Percentiles rank a stretch among this genome's conserved stretches.
Conservation (phyloP, 2,797 vertebrate genomes). For the Pseudomugil tenellus region DNA sequence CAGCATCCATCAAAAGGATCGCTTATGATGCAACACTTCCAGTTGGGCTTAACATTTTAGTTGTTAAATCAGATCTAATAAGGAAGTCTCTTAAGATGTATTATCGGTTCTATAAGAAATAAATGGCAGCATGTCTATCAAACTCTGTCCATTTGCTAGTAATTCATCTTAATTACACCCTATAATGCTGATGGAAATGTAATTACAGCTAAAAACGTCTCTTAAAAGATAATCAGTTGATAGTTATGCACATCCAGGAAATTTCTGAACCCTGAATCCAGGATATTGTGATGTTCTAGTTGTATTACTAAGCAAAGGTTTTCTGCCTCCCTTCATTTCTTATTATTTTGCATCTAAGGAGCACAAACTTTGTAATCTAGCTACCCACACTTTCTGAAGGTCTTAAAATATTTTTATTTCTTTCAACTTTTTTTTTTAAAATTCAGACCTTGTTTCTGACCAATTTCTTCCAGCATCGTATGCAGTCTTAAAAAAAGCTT, state of each 20-base stretch:
- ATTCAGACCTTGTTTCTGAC: neutral
- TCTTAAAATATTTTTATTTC: neutral
- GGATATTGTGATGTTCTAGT: neutral
- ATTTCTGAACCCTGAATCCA: conserved; percentile 1
- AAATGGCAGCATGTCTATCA: neutral
- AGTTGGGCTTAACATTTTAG: neutral
- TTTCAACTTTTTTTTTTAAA: neutral
- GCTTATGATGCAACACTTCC: neutral
- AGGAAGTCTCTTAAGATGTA: neutral
- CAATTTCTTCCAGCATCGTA: neutral
- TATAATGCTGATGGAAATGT: neutral
- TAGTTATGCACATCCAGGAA: neutral
- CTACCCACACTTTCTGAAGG: neutral
- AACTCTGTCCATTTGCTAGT: conserved; percentile 1
- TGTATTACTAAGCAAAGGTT: neutral
- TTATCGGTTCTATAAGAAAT: neutral
- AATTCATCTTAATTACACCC: neutral
- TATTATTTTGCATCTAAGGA: neutral
- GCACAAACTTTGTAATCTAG: neutral
- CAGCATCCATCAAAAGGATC: neutral
- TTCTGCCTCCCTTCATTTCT: neutral
- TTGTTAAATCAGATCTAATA: neutral
- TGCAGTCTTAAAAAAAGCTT: neutral
- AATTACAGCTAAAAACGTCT: neutral
- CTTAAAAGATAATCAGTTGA: neutral